Evolutionary conservation across 2,888 invertebrate genomes (phyloP), one percentile per base, ranked within the genome.

Genomic region (Nezara viridula): DNA sequence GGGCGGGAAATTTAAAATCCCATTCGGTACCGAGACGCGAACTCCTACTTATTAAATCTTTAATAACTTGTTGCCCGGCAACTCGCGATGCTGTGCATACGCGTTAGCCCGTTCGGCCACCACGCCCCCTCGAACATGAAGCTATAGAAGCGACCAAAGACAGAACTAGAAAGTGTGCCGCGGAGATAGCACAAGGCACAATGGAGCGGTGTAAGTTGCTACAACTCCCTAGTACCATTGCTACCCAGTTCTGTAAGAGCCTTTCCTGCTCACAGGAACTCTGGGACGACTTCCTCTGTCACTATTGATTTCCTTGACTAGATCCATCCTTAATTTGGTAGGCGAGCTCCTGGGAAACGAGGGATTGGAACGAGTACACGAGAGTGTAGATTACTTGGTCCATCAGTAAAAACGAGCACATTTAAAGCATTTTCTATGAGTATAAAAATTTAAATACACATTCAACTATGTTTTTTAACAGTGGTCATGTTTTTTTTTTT

Each of bases 151-250:
- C 0, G 27, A 60, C 5, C 27, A 60, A 32, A 27, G 32, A 60
- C 60, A 73, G 66, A 73, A 73, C 19, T 73, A 73, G 66, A 73
- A 73, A 73, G 66, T 73, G 66, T 73, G 66, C 66, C 66, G 66
- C 32, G 66, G 37, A 73, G 66, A 73, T 73, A 73, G 66, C 7
- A 7, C 16, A 7, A 73, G 37, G 7, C 37, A 73, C 66, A 73
- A 73, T 27, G 66, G 32, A 6, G 19, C 37, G 4, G 32, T 27
- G 66, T n/a, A 66, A 66, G 66, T 66, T 24, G 10, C n/a, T 55
- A 5, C 27, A 4, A 5, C 55, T n/a, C 10, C 1, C 3, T 27
- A 7, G 12, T 27, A 60, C 60, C 10, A 55, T 27, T 27, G 60
- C 12, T n/a, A 21, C 9, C 24, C 9, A 16, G 66, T 66, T 32